Evolutionary conservation across 2,113 vertebrate genomes (phyloP).

Genomic region (Phoenicopterus ruber): DNA sequence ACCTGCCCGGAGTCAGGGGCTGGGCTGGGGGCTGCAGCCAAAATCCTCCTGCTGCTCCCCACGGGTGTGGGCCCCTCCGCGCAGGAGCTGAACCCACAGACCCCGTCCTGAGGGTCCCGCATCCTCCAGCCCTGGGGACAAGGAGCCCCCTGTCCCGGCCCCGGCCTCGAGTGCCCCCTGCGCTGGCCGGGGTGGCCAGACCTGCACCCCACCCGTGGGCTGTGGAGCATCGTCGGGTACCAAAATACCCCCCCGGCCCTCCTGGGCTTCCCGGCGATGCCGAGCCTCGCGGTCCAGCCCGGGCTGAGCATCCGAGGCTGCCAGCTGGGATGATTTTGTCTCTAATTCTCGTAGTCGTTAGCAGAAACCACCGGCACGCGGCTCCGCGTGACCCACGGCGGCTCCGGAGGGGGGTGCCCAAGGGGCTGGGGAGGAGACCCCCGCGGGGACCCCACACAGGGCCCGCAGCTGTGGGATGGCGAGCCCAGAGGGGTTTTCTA

Average conservation of each 20-base stretch:
- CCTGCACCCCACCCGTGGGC: background rate
- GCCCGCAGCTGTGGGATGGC: background rate
- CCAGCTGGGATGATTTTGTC: background rate
- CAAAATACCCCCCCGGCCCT: background rate
- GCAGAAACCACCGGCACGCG: background rate
- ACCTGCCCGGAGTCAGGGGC: background rate
- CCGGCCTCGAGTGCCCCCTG: rapidly evolving
- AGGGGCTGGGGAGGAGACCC: too few species aligned
- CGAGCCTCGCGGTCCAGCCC: background rate
- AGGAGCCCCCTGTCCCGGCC: background rate
- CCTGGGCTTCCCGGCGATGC: background rate
- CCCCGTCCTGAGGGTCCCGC: background rate
- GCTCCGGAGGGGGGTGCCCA: background rate
- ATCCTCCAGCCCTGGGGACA: background rate
- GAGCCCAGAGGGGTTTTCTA: background rate
- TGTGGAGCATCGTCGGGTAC: background rate
- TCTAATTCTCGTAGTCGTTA: background rate
- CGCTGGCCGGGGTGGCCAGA: background rate
- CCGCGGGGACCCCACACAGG: rapidly evolving
- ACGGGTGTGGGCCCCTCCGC: too few species aligned
- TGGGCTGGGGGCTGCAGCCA: slow-evolving; percentile 9
- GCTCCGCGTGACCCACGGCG: rapidly evolving
- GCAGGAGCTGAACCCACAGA: background rate
- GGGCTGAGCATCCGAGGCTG: background rate
- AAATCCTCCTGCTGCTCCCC: background rate